These are phyloP conservation scores for Chionis minor DNA, from an alignment of 2,113 vertebrate species.

Conservation along the genomic window DNA sequence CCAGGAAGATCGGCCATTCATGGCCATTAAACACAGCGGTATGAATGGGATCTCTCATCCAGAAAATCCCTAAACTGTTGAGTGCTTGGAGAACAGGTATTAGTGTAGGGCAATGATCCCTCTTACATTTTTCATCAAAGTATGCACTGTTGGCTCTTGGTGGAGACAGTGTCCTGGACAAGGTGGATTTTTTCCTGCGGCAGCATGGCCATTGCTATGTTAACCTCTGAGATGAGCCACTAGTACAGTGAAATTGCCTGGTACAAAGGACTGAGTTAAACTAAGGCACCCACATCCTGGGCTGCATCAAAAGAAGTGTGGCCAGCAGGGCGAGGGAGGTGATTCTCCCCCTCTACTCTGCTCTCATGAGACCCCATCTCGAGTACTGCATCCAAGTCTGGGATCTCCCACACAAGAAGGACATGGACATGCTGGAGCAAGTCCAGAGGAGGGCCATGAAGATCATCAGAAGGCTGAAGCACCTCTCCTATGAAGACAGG, in stretches of 20 bases:
- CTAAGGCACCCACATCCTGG: background rate
- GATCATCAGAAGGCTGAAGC: background rate
- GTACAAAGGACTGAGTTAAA: background rate
- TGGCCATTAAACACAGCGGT: background rate
- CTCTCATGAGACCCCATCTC: background rate
- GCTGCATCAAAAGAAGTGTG: background rate
- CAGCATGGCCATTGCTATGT: background rate
- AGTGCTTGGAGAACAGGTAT: background rate
- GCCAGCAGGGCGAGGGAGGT: background rate
- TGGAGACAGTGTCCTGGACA: background rate
- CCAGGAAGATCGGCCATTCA: rapidly evolving
- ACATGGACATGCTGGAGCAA: background rate
- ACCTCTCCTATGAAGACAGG: background rate
- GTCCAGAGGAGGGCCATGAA: background rate
- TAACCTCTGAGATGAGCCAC: background rate
- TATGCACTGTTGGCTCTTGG: background rate
- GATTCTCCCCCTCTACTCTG: background rate
- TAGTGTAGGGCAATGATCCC: background rate
- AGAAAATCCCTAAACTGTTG: background rate
- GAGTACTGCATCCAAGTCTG: background rate
- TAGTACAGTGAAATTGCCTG: background rate
- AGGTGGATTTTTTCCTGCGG: background rate
- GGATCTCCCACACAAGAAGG: background rate
- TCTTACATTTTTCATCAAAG: background rate
- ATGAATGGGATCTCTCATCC: background rate